Evolutionary conservation across 1,140 invertebrate genomes (phyloP).

Genomic region (Pogonus chalceus): DNA sequence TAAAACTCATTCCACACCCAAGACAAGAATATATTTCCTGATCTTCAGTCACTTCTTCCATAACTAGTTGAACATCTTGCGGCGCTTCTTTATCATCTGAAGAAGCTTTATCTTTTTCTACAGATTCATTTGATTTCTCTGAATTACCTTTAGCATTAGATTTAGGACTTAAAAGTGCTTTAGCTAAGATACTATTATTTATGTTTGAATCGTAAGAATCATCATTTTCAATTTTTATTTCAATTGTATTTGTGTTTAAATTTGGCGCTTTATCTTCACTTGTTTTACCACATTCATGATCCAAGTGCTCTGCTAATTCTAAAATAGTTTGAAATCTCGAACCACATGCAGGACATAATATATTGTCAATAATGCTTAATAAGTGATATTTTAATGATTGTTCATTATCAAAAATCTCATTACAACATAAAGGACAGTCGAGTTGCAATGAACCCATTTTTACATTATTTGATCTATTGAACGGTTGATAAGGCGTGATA

Average conservation of each 20-base stretch:
- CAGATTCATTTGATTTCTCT: background rate
- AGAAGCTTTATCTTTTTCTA: background rate
- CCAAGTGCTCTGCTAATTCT: constrained; percentile 30
- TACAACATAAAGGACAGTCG: constrained; percentile 53
- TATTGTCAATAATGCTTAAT: constrained; percentile 44
- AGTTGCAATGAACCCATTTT: constrained; percentile 42
- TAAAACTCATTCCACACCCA: constrained; percentile 50
- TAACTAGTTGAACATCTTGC: constrained; percentile 12
- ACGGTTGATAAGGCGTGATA: constrained; percentile 4
- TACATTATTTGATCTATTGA: background rate
- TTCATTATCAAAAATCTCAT: constrained; percentile 45
- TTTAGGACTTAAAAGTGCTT: background rate
- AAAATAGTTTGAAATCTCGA: constrained; percentile 40
- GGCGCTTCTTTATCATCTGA: constrained; percentile 2
- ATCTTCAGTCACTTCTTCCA: constrained; percentile 16
- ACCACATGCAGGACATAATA: constrained; percentile 48
- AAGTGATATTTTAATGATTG: constrained; percentile 48
- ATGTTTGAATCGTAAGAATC: constrained; percentile 9
- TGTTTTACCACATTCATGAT: constrained; percentile 9
- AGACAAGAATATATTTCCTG: constrained; percentile 49
- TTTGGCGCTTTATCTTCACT: background rate
- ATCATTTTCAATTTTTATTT: constrained; percentile 18
- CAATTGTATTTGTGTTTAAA: constrained; percentile 4
- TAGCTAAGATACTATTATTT: background rate
- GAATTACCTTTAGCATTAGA: constrained; percentile 2